Percentiles rank a stretch among this genome's conserved stretches.
These are phyloP conservation scores for Genyomyrus donnyi DNA, from an alignment of 2,113 vertebrate species.

Conservation along the genomic window DNA sequence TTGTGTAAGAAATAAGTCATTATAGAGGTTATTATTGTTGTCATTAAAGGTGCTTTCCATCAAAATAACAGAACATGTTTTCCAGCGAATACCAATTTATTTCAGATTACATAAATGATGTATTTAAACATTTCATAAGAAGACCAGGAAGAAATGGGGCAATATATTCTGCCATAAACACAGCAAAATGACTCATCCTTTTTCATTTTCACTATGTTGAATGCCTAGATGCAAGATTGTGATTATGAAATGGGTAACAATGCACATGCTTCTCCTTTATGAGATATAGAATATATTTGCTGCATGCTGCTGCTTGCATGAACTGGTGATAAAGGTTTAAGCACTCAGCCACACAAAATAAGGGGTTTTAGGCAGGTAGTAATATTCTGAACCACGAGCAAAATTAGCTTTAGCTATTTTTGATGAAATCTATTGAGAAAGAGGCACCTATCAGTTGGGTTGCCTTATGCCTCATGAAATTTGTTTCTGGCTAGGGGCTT, in stretches of 20 bases:
- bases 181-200: neutral
- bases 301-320: neutral
- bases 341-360: neutral
- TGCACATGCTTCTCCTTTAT: neutral
- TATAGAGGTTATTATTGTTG: neutral
- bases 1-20: neutral
- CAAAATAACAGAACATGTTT: neutral
- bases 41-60: neutral
- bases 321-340: neutral
- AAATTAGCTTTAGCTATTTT: neutral
- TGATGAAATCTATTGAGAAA: neutral
- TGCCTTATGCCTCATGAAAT: neutral
- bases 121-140: neutral
- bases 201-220: neutral
- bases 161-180: neutral
- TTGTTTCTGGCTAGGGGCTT: neutral
- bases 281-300: neutral
- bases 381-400: neutral
- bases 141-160: neutral
- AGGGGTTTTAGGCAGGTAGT: neutral
- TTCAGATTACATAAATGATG: neutral
- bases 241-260: neutral
- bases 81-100: neutral
- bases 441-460: neutral
- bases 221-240: neutral